Evolutionary conservation across 2,113 vertebrate genomes (phyloP), one percentile per base, ranked within the genome.

Genomic region (Cephalopterus ornatus): DNA sequence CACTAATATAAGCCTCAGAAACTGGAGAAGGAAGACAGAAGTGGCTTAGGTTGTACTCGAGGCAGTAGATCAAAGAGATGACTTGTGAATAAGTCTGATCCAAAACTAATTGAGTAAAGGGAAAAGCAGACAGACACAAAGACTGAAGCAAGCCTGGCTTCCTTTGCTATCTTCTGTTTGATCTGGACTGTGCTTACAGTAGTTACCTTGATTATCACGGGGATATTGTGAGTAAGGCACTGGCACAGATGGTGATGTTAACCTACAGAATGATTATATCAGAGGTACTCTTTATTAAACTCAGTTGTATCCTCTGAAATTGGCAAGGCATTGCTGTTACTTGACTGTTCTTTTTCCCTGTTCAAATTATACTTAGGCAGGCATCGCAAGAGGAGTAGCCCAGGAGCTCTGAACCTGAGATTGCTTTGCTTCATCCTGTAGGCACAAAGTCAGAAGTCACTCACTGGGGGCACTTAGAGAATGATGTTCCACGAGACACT

Each of bases 1-100:
- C 58, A 88, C 66, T 74, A 91, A 50, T 11, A 46, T 10, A 79
- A 85, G 37, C 46, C 58, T 62, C 75, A 91, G 87, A 91, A 96
- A 94, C 62, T 70, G 71, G 50, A 97, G 76, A 94, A 93, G 42
- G 71, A 91, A 88, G 87, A 58, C 46, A 79, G 63, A 88, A 85
- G 71, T 66, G 58, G 59, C 46, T 80, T 42, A 41, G 35, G 14
- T 21, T 66, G 16, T 82, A 79, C 42, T 82, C 8, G 1, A 93
- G 24, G 30, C 23, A 65, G 46, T 28, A 82, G 66, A 94, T 94
- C 78, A 93, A 88, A 97, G 71, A 68, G 41, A 53, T 39, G 37
- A 68, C 46, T 80, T 86, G 23, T 66, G 82, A 88, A 62, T 39
- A 91, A 55, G 41, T 94, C 81, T 55, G 49, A 73, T 73, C 22